Evolutionary conservation across 2,113 vertebrate species (phyloP).

Genomic region (Chionis minor): DNA sequence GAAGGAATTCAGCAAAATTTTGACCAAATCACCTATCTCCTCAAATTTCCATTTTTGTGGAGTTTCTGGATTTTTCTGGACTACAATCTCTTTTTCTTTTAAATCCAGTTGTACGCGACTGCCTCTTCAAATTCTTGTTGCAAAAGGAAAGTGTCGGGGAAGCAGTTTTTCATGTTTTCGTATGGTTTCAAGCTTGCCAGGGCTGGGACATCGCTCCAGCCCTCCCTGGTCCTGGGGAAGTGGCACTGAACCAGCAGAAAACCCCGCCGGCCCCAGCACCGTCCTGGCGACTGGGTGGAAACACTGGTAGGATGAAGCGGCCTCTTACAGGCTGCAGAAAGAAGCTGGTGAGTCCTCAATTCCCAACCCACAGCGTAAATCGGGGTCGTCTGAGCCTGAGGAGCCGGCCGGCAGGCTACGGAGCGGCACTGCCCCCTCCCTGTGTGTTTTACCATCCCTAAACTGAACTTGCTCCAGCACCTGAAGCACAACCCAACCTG

Average conservation of each 20-base stretch:
- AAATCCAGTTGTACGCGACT: not conserved
- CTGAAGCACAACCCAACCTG: not conserved
- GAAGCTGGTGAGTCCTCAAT: not conserved
- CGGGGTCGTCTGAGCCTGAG: rapidly evolving
- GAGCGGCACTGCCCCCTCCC: not conserved
- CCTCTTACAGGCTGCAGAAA: not conserved
- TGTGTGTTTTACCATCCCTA: not conserved
- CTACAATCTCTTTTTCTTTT: not conserved
- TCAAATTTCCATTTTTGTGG: not conserved
- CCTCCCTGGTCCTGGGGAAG: not conserved
- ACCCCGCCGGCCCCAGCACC: not conserved
- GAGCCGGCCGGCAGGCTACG: rapidly evolving
- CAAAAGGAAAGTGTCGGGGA: not conserved
- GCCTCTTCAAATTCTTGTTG: not conserved
- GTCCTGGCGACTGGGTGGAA: not conserved
- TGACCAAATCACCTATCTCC: not conserved
- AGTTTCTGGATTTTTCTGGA: not conserved
- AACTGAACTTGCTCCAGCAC: not conserved
- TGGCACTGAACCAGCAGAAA: not conserved
- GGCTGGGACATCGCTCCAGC: not conserved
- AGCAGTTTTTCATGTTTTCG: not conserved
- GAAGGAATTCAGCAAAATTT: not conserved
- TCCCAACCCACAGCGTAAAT: not conserved
- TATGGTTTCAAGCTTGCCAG: not conserved
- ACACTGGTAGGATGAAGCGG: rapidly evolving